phyloP scores from a whole-genome alignment of 2,797 vertebrate species.

The Pristis pectinata region DNA sequence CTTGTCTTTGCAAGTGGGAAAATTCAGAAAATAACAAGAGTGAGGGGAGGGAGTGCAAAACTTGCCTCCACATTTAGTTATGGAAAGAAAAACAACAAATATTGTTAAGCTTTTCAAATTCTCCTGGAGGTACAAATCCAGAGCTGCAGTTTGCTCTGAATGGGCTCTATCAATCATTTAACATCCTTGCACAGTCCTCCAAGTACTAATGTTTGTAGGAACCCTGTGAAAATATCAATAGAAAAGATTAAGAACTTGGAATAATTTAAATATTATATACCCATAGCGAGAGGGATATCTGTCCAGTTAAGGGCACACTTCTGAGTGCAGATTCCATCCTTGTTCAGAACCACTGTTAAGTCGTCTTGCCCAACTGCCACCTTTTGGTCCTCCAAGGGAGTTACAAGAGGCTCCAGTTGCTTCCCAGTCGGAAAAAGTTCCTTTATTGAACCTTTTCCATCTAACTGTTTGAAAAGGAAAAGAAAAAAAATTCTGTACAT shows the following conservation, averaged over 20 bases:
- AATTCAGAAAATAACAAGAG: no score
- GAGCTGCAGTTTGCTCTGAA: not conserved
- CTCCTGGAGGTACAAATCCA: not conserved
- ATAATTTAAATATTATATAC: conserved; percentile 56
- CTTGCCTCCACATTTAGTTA: not conserved
- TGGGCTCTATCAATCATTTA: not conserved
- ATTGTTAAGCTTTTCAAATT: not conserved
- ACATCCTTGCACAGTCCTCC: not conserved
- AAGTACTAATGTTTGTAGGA: not conserved
- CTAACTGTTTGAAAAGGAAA: conserved; percentile 67
- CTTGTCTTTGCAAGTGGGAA: no score
- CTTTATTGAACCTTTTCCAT: conserved; percentile 89
- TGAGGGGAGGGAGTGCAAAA: no score
- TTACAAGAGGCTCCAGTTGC: conserved; percentile 88
- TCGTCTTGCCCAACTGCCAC: conserved; percentile 96
- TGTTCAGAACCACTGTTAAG: conserved; percentile 90
- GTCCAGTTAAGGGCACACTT: conserved; percentile 98
- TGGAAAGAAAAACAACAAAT: not conserved
- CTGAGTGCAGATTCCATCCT: conserved; percentile 91
- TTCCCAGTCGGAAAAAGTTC: conserved; percentile 97
- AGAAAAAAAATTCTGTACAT: conserved; percentile 32
- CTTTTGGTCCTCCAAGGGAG: conserved; percentile 89
- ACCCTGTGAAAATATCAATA: not conserved
- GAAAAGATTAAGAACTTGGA: not conserved
- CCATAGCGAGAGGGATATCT: conserved; percentile 96